phyloP scores from a whole-genome alignment of 2,797 vertebrate species.

The Aeoliscus strigatus region DNA sequence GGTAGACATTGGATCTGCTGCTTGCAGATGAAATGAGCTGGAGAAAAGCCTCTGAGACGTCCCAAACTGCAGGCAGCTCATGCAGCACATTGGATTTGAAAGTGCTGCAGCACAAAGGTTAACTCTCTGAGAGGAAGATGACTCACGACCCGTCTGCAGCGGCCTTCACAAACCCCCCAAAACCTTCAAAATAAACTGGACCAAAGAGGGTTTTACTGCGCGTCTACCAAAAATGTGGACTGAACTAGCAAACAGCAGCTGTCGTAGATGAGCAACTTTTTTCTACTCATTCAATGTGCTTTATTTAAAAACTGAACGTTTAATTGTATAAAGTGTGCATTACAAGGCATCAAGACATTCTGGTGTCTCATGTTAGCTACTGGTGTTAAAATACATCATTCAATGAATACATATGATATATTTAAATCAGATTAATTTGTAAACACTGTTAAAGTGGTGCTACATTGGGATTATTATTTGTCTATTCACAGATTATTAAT shows the following conservation, averaged over 20 bases:
- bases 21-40: constrained; percentile 43
- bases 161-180: constrained; percentile 10
- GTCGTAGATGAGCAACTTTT: not conserved
- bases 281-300: constrained; percentile 24
- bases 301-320: constrained; percentile 21
- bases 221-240: constrained; percentile 26
- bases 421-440: constrained; percentile 50
- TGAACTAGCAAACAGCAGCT: constrained; percentile 23
- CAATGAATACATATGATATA: constrained; percentile 27
- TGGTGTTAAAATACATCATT: constrained; percentile 44
- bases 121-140: constrained; percentile 38
- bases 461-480: constrained; percentile 36
- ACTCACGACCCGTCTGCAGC: constrained; percentile 20
- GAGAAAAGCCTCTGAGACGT: constrained; percentile 23
- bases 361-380: constrained; percentile 42
- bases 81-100: constrained; percentile 37
- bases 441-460: constrained; percentile 60
- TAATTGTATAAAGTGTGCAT: constrained; percentile 47
- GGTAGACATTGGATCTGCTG: constrained; percentile 60
- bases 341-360: constrained; percentile 61
- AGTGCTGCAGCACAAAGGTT: constrained; percentile 42
- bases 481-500: constrained; percentile 36
- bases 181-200: constrained; percentile 10
- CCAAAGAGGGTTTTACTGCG: constrained; percentile 17
- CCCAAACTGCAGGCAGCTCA: constrained; percentile 45